Percentiles rank a stretch among this genome's conserved stretches.
Evolutionary conservation across 2,888 invertebrate genomes (phyloP).

Genomic region (Isotomurus palustris): DNA sequence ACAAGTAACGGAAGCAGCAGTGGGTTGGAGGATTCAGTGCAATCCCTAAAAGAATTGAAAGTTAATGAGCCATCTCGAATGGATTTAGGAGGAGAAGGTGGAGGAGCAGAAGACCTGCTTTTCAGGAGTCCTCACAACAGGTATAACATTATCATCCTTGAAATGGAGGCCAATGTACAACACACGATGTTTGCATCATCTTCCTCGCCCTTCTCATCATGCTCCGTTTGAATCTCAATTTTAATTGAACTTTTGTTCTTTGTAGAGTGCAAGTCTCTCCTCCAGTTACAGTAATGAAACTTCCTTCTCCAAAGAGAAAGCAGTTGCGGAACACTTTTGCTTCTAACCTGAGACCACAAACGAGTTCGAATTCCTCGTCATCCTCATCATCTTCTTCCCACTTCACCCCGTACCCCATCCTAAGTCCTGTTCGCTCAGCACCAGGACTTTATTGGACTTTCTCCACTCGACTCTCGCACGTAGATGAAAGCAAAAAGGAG

Average conservation of each 20-base stretch:
- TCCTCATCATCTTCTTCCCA: constrained; percentile 53
- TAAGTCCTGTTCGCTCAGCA: constrained; percentile 85
- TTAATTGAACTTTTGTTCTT: not conserved
- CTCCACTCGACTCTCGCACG: constrained; percentile 32
- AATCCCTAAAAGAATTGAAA: constrained; percentile 35
- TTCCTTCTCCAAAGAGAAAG: constrained; percentile 39
- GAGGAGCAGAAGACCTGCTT: constrained; percentile 54
- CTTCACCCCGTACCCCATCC: constrained; percentile 90
- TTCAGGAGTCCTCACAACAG: constrained; percentile 69
- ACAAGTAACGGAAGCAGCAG: no score
- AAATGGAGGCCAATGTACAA: not conserved
- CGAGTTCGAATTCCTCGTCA: no score
- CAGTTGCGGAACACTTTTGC: constrained; percentile 39
- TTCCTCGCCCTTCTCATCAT: no score
- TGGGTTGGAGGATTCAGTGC: constrained; percentile 20
- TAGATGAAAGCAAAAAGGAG: constrained; percentile 37
- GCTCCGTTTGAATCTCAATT: not conserved
- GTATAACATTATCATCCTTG: constrained; percentile 14
- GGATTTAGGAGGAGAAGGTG: constrained; percentile 24
- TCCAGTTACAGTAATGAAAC: constrained; percentile 25
- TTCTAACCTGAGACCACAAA: constrained; percentile 35
- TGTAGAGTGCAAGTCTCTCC: constrained; percentile 1
- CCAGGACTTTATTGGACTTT: constrained; percentile 69
- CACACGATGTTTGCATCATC: no score
- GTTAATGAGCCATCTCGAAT: constrained; percentile 40